Evolutionary conservation across 2,888 invertebrate species (phyloP).

Genomic region (Elegia similella): DNA sequence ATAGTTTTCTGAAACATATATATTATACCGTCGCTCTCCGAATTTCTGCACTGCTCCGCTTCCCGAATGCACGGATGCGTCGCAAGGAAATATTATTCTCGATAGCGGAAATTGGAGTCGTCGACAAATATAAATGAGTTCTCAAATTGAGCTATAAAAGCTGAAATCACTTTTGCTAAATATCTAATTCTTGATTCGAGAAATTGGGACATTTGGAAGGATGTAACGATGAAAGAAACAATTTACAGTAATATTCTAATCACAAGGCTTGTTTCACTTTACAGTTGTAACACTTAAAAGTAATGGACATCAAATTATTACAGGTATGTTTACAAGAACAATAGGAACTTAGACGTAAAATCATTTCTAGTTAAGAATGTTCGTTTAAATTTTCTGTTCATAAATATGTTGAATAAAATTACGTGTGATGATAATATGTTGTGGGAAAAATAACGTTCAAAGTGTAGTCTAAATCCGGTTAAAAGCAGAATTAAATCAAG

Average conservation of each 20-base stretch:
- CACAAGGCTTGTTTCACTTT: too few relatives aligned
- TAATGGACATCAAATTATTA: too few relatives aligned
- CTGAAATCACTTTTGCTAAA: background rate
- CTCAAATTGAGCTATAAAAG: background rate
- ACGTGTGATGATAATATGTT: too few relatives aligned
- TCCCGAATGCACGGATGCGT: background rate
- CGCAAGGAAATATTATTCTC: background rate
- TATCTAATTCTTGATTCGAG: background rate
- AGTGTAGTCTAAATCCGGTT: background rate
- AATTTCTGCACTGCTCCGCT: background rate
- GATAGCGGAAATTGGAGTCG: background rate
- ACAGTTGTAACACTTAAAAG: too few relatives aligned
- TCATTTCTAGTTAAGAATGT: too few relatives aligned
- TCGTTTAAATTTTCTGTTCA: too few relatives aligned
- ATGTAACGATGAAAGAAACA: background rate
- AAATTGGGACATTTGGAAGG: background rate
- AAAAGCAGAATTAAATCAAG: slow-evolving; percentile 1
- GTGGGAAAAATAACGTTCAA: too few relatives aligned
- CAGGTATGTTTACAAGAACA: too few relatives aligned
- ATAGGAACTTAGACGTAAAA: too few relatives aligned
- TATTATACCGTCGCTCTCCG: background rate
- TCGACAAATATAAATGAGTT: background rate
- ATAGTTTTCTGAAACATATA: background rate
- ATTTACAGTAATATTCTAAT: background rate
- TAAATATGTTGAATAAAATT: too few relatives aligned